Evolutionary conservation across 2,113 vertebrate species (phyloP).

Genomic region (Bucco capensis): DNA sequence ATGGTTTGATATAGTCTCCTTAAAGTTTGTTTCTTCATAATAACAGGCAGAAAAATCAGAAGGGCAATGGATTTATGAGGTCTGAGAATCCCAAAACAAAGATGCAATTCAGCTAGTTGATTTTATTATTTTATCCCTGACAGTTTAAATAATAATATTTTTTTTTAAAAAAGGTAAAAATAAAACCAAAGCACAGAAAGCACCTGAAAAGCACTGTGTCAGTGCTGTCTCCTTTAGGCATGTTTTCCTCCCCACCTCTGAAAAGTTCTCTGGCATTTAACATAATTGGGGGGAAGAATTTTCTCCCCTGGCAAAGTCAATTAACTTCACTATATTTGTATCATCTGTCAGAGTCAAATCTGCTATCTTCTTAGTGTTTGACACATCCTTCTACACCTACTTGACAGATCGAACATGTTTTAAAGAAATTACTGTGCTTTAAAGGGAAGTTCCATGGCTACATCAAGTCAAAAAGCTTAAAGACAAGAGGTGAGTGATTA

Average conservation of each 20-base stretch:
- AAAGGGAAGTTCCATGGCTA: neutral
- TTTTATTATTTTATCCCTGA: neutral
- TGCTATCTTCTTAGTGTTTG: neutral
- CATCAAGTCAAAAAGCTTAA: neutral
- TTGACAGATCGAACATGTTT: slow-evolving; percentile 20
- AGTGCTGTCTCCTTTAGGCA: neutral
- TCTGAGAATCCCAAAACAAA: neutral
- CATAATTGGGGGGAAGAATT: slow-evolving; percentile 39
- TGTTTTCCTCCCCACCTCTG: neutral
- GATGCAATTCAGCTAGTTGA: neutral
- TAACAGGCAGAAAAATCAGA: neutral
- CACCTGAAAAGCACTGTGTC: neutral
- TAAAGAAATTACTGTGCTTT: neutral
- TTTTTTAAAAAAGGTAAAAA: neutral
- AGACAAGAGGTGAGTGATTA: slow-evolving; percentile 3
- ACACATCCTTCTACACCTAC: slow-evolving; percentile 25
- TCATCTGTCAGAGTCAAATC: neutral
- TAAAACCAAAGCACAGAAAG: neutral
- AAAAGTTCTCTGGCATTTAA: neutral
- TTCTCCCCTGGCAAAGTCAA: slow-evolving; percentile 34
- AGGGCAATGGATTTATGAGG: neutral
- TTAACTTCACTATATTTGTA: slow-evolving; percentile 11
- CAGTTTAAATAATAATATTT: neutral
- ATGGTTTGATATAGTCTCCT: neutral
- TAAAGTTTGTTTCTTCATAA: neutral